Conservation (phyloP, 2,888 invertebrate genomes). For the Eristalis pertinax region DNA sequence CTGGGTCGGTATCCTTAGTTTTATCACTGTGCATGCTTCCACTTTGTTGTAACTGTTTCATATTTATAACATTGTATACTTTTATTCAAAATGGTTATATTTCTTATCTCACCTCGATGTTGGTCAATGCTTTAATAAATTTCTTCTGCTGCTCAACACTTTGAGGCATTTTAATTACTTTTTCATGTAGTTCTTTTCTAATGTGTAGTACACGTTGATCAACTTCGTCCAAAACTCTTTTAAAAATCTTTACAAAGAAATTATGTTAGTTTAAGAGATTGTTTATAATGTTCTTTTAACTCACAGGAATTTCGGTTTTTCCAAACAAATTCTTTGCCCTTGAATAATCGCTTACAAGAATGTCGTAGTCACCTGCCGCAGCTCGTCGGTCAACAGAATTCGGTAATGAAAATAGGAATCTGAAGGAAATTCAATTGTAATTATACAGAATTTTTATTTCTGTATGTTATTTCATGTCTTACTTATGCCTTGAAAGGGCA, state of each 20-base stretch:
- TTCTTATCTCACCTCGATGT: conserved; percentile 84
- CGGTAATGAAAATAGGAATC: conserved; percentile 95
- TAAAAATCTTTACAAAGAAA: conserved; percentile 86
- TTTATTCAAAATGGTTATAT: background rate
- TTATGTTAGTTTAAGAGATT: background rate
- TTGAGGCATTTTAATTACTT: conserved; percentile 94
- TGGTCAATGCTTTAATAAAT: conserved; percentile 91
- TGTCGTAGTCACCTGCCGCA: conserved; percentile 96
- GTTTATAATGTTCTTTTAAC: background rate
- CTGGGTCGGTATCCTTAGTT: conserved; percentile 89
- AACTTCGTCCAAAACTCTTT: conserved; percentile 94
- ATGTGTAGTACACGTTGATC: conserved; percentile 93
- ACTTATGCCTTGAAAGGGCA: conserved; percentile 95
- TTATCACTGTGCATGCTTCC: conserved; percentile 79
- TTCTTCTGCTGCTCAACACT: conserved; percentile 97
- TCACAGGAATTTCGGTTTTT: conserved; percentile 92
- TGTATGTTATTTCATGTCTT: background rate
- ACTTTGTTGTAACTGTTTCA: conserved; percentile 77
- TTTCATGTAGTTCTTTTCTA: conserved; percentile 89
- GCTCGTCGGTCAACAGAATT: conserved; percentile 97
- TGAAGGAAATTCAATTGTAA: conserved; percentile 28
- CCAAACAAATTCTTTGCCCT: conserved; percentile 97
- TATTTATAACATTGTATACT: background rate
- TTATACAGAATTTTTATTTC: background rate
- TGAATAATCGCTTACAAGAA: conserved; percentile 98